Conservation (phyloP, 35 echinoderm and acorn worm species). For the Ophioderma brevispina region DNA sequence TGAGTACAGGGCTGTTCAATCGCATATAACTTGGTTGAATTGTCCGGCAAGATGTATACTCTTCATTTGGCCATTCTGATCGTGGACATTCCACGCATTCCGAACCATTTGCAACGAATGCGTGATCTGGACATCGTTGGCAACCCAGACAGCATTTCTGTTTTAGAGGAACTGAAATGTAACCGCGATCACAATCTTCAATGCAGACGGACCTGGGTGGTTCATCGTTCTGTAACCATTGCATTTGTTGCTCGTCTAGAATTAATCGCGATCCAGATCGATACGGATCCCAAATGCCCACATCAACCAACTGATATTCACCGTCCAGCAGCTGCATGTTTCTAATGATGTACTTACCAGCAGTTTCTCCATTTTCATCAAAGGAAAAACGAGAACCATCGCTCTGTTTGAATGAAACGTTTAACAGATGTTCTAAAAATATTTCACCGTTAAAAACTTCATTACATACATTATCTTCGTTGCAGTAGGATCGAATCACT, state of each 20-base stretch:
- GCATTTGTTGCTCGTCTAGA: neutral
- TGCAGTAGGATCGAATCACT: neutral
- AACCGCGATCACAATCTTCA: neutral
- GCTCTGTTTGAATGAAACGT: neutral
- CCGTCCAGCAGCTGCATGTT: neutral
- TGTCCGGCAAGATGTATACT: neutral
- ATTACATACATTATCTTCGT: neutral
- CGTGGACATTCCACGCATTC: conserved; percentile 7
- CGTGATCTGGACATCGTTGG: neutral
- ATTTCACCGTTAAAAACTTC: neutral
- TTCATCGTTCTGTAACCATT: neutral
- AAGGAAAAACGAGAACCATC: neutral
- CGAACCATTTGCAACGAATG: neutral
- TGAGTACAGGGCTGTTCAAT: neutral
- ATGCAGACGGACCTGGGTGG: neutral
- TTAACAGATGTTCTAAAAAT: conserved; percentile 3
- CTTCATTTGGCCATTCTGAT: conserved; percentile 14
- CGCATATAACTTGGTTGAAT: neutral
- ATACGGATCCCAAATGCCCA: neutral
- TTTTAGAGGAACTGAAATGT: neutral
- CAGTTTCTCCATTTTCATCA: conserved; percentile 14
- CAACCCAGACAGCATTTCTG: conserved; percentile 25
- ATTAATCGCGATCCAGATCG: neutral
- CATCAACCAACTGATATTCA: neutral
- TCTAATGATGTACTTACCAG: neutral